These are phyloP conservation scores for Bostrychus sinensis DNA, from an alignment of 2,113 vertebrate species.

Conservation along the genomic window DNA sequence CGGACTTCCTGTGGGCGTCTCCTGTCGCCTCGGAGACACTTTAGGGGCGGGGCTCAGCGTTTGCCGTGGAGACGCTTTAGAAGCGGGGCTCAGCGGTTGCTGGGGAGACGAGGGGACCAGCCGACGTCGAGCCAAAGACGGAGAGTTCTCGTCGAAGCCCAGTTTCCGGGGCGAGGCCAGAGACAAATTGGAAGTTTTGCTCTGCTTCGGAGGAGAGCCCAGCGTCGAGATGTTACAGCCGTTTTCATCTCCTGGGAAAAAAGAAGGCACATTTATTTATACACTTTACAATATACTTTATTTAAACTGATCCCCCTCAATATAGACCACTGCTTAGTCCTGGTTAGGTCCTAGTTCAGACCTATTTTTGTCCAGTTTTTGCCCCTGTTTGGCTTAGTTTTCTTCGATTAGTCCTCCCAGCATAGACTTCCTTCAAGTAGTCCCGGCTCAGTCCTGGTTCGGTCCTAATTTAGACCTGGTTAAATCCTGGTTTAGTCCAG, in stretches of 20 bases:
- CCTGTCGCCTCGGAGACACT: slow-evolving; percentile 49
- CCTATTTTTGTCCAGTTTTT: too few species aligned
- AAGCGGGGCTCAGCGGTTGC: neutral
- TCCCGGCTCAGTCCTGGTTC: too few species aligned
- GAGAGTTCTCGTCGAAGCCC: slow-evolving; percentile 77
- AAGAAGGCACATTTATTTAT: neutral
- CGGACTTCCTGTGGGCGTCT: slow-evolving; percentile 54
- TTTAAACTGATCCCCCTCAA: too few species aligned
- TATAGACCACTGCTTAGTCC: too few species aligned
- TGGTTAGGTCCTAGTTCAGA: too few species aligned
- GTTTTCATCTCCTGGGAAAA: slow-evolving; percentile 86
- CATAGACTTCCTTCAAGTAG: too few species aligned
- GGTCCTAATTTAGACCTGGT: too few species aligned
- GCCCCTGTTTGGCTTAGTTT: too few species aligned
- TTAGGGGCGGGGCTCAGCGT: neutral
- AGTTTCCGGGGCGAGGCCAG: slow-evolving; percentile 71
- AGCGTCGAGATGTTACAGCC: slow-evolving; percentile 81
- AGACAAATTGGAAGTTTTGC: slow-evolving; percentile 67
- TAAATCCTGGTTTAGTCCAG: too few species aligned
- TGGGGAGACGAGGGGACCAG: neutral
- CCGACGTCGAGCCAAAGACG: neutral
- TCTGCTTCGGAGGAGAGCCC: slow-evolving; percentile 88
- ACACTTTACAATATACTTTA: neutral
- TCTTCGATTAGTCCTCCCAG: too few species aligned
- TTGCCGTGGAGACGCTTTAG: neutral